phyloP scores from a whole-genome alignment of 2,797 vertebrate genomes.

The Bufotes viridis region DNA sequence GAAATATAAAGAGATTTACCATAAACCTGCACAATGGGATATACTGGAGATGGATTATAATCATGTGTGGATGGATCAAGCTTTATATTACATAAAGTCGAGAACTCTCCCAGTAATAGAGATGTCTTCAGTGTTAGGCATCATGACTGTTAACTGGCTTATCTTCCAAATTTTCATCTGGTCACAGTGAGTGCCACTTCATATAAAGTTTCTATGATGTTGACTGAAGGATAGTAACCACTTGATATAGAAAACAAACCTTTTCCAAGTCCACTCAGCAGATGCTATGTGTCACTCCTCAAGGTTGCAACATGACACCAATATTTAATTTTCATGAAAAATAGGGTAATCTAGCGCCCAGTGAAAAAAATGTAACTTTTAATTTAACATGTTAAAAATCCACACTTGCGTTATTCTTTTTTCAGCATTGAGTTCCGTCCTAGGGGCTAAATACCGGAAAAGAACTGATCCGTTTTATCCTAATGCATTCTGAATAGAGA shows the following conservation, averaged over 20 bases:
- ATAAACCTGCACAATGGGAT: slow-evolving; percentile 10
- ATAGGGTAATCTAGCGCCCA: too few relatives aligned
- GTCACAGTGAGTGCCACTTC: not conserved
- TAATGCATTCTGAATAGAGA: too few relatives aligned
- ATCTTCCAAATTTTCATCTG: not conserved
- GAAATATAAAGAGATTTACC: not conserved
- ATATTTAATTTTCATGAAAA: not conserved
- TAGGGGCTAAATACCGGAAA: too few relatives aligned
- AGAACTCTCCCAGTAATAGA: not conserved
- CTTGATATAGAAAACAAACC: not conserved
- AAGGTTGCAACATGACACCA: not conserved
- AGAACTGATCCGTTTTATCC: too few relatives aligned
- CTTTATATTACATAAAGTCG: not conserved
- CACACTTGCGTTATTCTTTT: too few relatives aligned
- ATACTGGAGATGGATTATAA: not conserved
- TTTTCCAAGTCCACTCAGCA: not conserved
- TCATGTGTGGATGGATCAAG: not conserved
- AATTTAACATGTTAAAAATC: too few relatives aligned
- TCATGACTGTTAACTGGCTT: not conserved
- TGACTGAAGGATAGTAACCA: slow-evolving; percentile 1
- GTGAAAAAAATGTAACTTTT: too few relatives aligned
- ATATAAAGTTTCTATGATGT: not conserved
- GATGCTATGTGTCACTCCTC: not conserved
- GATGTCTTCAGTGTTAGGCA: not conserved
- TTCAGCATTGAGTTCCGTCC: too few relatives aligned